Percentiles rank a stretch among this genome's conserved stretches.
These are phyloP conservation scores for Corythornis vintsioides DNA, from an alignment of 2,113 vertebrate genomes.

Conservation along the genomic window DNA sequence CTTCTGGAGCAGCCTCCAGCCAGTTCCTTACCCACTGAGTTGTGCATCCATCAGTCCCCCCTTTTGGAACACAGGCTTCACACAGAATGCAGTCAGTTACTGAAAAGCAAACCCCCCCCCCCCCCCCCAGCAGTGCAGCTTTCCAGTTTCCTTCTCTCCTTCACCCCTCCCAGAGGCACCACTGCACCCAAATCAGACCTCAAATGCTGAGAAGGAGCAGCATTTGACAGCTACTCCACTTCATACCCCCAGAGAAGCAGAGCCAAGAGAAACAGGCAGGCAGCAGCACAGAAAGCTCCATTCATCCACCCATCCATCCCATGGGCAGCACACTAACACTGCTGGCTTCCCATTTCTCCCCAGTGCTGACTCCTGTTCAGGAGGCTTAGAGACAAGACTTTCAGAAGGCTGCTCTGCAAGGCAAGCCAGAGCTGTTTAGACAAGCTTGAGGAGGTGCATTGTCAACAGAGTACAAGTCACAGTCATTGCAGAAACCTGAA, in stretches of 20 bases:
- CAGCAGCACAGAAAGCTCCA: not conserved
- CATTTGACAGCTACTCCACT: not conserved
- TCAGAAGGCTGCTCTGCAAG: not conserved
- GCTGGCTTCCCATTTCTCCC: not conserved
- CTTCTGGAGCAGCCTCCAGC: too few species aligned
- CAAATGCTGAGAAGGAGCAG: not conserved
- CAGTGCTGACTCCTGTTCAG: not conserved
- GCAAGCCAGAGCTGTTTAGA: not conserved
- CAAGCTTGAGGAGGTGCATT: not conserved
- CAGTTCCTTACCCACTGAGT: too few species aligned
- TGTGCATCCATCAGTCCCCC: too few species aligned
- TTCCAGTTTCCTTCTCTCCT: not conserved
- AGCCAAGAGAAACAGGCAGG: not conserved
- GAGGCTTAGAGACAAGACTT: not conserved
- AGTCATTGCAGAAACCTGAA: not conserved
- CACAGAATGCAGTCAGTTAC: too few species aligned
- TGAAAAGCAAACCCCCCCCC: too few species aligned
- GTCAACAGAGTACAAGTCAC: not conserved
- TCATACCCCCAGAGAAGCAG: not conserved
- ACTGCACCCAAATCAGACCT: fast-evolving
- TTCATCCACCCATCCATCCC: not conserved
- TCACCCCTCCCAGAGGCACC: not conserved
- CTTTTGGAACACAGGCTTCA: too few species aligned
- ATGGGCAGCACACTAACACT: not conserved
- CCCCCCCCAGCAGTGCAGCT: too few species aligned